Base-by-base conservation (phyloP, 2,888 invertebrate genomes). In the Thymelicus lineola region DNA sequence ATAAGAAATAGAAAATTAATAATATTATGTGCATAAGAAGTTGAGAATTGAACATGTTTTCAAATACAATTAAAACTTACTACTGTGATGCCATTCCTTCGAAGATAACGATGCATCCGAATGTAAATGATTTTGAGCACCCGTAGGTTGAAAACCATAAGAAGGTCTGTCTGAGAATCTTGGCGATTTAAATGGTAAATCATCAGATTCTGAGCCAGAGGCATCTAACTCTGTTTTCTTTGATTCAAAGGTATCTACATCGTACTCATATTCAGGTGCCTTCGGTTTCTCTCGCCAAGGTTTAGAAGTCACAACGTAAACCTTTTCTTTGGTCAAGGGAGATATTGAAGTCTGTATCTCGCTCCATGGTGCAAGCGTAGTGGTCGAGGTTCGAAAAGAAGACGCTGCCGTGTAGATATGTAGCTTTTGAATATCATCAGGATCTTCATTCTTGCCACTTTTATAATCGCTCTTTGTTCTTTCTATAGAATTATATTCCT, bases 221-320 rank as follows among this genome's bases (percentile, higher is more conserved):
- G 76, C 82, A 57, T 88, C 86, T 6, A 67, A 55, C 28, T 75
- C 77, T 4, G 83, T 85, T 75, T 85, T 91, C 77, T 86, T 91
- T 61, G 85, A 91, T 76, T 90, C 88, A 77, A 89, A 89, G 7
- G 81, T 75, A 61, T 86, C 80, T 55, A 82, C 73, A 55, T 81
- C 79, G 74, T 89, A 86, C 85, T 77, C 72, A 61, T 87, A 88
- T 60, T 88, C 86, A 57, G 87, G 79, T 48, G 72, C 76, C 71
- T 86, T 86, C 61, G 76, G 75, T 48, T 81, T 77, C 61, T 88
- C 90, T 74, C 83, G 87, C 90, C 94, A 94, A 17, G 96, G 95
- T 80, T 96, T 96, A 0, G 97, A 97, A 5, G 97, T 97, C 0
- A 97, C 97, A 0, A 97, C 96, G 77, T 97, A 97, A 0, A 97